Evolutionary conservation across 1,140 invertebrate species (phyloP).

Genomic region (Zophobas atratus): DNA sequence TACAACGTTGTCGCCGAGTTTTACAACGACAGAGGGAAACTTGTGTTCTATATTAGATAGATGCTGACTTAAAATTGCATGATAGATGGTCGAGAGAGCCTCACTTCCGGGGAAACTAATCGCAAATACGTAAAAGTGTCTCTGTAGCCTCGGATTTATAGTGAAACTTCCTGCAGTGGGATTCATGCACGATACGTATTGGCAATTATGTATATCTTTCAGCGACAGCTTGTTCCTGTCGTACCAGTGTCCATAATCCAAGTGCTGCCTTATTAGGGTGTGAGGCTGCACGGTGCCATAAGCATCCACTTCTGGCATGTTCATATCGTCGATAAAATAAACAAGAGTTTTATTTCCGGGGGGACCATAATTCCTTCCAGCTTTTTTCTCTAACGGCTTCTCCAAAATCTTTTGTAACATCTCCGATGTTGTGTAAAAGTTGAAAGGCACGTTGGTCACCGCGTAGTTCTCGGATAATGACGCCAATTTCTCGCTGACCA

Average conservation of each 20-base stretch:
- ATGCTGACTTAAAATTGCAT: conserved; percentile 90
- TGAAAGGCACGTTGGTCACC: conserved; percentile 94
- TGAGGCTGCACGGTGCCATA: conserved; percentile 98
- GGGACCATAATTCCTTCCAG: conserved; percentile 95
- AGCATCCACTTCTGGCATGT: conserved; percentile 95
- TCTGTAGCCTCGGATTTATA: conserved; percentile 93
- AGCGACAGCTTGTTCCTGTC: conserved; percentile 91
- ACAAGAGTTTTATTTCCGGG: conserved; percentile 95
- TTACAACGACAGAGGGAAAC: conserved; percentile 77
- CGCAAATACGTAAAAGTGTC: conserved; percentile 96
- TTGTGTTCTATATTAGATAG: conserved; percentile 85
- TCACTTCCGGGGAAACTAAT: conserved; percentile 92
- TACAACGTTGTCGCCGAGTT: conserved; percentile 80
- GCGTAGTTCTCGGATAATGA: conserved; percentile 89
- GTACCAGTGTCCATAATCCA: conserved; percentile 97
- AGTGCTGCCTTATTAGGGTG: conserved; percentile 94
- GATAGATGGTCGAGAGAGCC: conserved; percentile 91
- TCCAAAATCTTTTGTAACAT: conserved; percentile 97
- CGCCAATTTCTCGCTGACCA: conserved; percentile 89
- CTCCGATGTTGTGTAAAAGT: conserved; percentile 97
- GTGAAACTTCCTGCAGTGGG: conserved; percentile 97
- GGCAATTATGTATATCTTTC: conserved; percentile 97
- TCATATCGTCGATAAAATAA: conserved; percentile 98
- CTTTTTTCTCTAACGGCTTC: conserved; percentile 97
- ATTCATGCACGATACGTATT: conserved; percentile 98